Percentiles rank a stretch among this genome's conserved stretches.
Evolutionary conservation across 2,797 vertebrate species (phyloP).

Genomic region (Sitta carolinensis): DNA sequence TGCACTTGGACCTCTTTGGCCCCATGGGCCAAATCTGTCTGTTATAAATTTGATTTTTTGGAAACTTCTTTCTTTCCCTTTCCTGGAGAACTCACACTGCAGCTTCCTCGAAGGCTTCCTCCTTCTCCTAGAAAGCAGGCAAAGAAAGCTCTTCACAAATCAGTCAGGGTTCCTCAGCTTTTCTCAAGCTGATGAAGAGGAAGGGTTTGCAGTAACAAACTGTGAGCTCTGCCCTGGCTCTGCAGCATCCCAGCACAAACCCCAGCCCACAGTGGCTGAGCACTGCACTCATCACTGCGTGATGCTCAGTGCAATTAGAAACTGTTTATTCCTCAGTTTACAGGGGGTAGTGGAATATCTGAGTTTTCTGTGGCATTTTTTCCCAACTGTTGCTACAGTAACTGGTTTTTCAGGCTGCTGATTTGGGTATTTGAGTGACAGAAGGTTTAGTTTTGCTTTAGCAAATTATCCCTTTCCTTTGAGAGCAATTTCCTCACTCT

Average conservation of each 20-base stretch:
- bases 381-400: background rate
- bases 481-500: background rate
- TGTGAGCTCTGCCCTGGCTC: background rate
- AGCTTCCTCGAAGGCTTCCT: background rate
- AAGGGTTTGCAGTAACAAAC: background rate
- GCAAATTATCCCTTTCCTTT: background rate
- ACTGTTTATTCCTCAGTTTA: background rate
- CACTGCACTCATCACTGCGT: fast-evolving
- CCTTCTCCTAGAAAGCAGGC: background rate
- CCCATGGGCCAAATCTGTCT: fast-evolving
- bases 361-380: background rate
- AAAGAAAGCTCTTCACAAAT: background rate
- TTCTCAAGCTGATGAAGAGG: background rate
- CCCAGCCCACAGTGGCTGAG: fast-evolving
- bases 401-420: background rate
- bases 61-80: background rate
- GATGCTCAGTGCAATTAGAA: background rate
- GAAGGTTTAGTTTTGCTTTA: constrained; percentile 5
- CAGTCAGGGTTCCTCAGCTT: background rate
- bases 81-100: fast-evolving
- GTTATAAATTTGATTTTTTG: background rate
- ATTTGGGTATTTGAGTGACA: background rate
- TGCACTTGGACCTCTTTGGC: fast-evolving
- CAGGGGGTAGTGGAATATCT: fast-evolving
- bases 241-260: background rate